Evolutionary conservation across 2,888 invertebrate genomes (phyloP).

Genomic region (Gonocerus acuteangulatus): DNA sequence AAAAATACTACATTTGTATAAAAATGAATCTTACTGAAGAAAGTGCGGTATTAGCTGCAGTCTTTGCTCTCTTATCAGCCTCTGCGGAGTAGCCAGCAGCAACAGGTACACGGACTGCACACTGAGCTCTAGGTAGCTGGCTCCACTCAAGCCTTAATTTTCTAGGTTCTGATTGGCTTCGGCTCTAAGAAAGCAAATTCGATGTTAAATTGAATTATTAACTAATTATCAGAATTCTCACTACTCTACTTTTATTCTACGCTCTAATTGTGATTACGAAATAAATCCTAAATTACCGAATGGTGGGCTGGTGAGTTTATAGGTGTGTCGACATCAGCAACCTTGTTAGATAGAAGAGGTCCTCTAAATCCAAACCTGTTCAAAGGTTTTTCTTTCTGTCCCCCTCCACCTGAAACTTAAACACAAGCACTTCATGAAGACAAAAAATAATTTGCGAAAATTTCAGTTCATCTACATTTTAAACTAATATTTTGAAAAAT

Average conservation of each 20-base stretch:
- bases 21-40: slow-evolving; percentile 2
- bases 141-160: slow-evolving; percentile 63
- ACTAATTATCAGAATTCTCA: too few relatives aligned
- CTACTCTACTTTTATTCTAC: too few relatives aligned
- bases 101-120: slow-evolving; percentile 54
- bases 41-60: slow-evolving; percentile 39
- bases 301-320: slow-evolving; percentile 39
- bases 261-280: too few relatives aligned
- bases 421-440: slow-evolving; percentile 44
- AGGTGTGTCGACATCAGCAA: slow-evolving; percentile 40
- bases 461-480: too few relatives aligned
- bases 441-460: too few relatives aligned
- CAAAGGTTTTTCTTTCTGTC: slow-evolving; percentile 46
- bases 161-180: slow-evolving; percentile 36
- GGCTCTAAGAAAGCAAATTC: neutral
- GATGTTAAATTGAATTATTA: too few relatives aligned
- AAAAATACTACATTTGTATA: too few relatives aligned
- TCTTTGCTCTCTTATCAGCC: slow-evolving; percentile 39
- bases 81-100: slow-evolving; percentile 29
- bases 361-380: slow-evolving; percentile 41
- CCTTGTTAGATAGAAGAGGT: slow-evolving; percentile 45
- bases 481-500: too few relatives aligned
- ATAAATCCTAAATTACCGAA: neutral
- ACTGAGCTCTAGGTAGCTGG: slow-evolving; percentile 67
- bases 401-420: slow-evolving; percentile 38